Evolutionary conservation across 2,113 vertebrate species (phyloP), one percentile per base, ranked within the genome.

Genomic region (Lepus timidus): DNA sequence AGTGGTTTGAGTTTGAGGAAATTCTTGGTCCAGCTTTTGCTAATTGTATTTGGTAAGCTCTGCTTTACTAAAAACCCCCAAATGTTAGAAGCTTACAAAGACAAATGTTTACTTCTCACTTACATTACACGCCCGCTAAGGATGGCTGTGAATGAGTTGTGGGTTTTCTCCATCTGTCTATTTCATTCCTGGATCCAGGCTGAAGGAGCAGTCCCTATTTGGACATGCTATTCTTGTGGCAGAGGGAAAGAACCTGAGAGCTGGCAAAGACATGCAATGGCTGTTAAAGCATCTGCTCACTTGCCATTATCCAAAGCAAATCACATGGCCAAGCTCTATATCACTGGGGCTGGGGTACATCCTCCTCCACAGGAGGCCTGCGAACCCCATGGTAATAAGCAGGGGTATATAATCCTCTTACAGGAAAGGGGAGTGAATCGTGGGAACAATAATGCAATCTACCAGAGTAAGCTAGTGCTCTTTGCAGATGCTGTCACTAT

Each of bases 341-440:
- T 33, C 22, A 29, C 27, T 20, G 17, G 55, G 61, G 25, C 58
- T 78, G 8, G 86, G 55, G 33, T 67, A 68, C 68, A 92, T 75
- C 33, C 20, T 79, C 64, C 64, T 75, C 90, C 58, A 65, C 1
- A 86, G 90, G 78, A 88, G 61, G 74, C n/a, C 87, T 95, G 44
- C 61, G 73, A 58, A n/a, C 91, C 89, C 73, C 71, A n/a, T 61
- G 62, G 12, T 49, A 58, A 64, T 27, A 84, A 51, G 84, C 76
- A 91, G 19, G 85, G 29, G 62, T 76, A 1, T 49, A 81, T 80
- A 96, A 95, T 93, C 75, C 83, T 94, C 85, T 96, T 93, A 95
- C 29, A 85, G 76, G 51, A 93, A 92, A 93, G n/a, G 52, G 49
- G 82, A 85, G 70, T 82, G 92, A 83, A 85, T 83, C 4, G 0